phyloP scores from a whole-genome alignment of 2,888 invertebrate species.

The Limnephilus marmoratus region DNA sequence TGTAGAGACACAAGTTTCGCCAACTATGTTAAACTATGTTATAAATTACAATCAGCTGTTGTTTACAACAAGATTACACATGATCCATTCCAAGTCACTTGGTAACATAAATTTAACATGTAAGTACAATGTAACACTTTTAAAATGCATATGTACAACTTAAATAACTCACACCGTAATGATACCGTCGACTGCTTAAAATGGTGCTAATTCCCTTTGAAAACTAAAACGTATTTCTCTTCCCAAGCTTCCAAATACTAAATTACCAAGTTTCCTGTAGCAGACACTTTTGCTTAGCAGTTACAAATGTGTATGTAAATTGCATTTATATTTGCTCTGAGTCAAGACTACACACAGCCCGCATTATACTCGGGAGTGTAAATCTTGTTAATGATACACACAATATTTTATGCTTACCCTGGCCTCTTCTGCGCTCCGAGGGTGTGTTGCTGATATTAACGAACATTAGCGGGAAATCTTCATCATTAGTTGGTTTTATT shows the following conservation, averaged over 20 bases:
- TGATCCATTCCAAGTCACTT: too few relatives aligned
- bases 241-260: not conserved
- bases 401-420: not conserved
- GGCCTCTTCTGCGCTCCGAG: not conserved
- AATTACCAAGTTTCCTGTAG: slow-evolving; percentile 4
- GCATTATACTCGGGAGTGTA: not conserved
- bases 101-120: too few relatives aligned
- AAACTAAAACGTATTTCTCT: not conserved
- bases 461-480: not conserved
- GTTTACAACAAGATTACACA: too few relatives aligned
- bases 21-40: too few relatives aligned
- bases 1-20: too few relatives aligned
- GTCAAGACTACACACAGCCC: not conserved
- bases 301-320: slow-evolving; percentile 10
- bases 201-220: not conserved
- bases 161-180: not conserved
- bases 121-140: not conserved
- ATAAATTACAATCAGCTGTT: too few relatives aligned
- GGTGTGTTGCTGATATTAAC: not conserved
- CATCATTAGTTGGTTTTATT: not conserved
- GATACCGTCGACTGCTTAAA: not conserved
- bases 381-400: slow-evolving; percentile 27
- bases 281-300: not conserved
- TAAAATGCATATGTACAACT: not conserved
- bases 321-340: not conserved